Conservation (phyloP, 2,113 vertebrate species). For the Rhadina sibilatrix region DNA sequence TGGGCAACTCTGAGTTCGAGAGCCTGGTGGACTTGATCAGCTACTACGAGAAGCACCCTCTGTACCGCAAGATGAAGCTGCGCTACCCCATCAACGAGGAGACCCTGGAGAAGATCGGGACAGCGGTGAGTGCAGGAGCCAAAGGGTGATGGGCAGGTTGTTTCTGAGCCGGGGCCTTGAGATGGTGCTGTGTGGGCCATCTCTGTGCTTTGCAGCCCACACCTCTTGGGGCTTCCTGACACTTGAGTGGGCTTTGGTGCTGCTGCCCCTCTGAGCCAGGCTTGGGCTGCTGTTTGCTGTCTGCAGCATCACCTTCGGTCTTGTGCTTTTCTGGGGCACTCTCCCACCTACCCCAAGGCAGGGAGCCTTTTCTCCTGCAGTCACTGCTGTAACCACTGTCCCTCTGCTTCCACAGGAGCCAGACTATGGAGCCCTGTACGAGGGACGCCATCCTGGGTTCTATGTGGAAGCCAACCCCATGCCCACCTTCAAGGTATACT, state of each 20-base stretch:
- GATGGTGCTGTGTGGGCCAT: not conserved
- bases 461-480: slow-evolving; percentile 98
- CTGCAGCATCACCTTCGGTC: not conserved
- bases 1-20: slow-evolving; percentile 96
- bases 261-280: not conserved
- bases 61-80: slow-evolving; percentile 99
- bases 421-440: slow-evolving; percentile 93
- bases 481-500: slow-evolving; percentile 92
- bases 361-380: not conserved
- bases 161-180: not conserved
- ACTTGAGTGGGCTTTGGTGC: not conserved
- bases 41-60: slow-evolving; percentile 94
- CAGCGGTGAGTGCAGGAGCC: slow-evolving; percentile 80
- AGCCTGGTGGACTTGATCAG: slow-evolving; percentile 96
- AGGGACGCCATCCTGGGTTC: slow-evolving; percentile 93
- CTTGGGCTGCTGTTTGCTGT: not conserved
- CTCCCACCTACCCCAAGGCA: not conserved
- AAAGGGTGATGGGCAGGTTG: not conserved
- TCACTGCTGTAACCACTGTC: not conserved
- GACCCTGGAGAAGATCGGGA: slow-evolving; percentile 97
- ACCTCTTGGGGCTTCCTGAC: not conserved
- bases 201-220: not conserved
- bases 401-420: slow-evolving; percentile 82
- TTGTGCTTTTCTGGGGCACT: not conserved
- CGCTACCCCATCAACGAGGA: slow-evolving; percentile 98